Evolutionary conservation across 2,797 vertebrate species (phyloP), one percentile per base, ranked within the genome.

Genomic region (Pipistrellus pipistrellus): DNA sequence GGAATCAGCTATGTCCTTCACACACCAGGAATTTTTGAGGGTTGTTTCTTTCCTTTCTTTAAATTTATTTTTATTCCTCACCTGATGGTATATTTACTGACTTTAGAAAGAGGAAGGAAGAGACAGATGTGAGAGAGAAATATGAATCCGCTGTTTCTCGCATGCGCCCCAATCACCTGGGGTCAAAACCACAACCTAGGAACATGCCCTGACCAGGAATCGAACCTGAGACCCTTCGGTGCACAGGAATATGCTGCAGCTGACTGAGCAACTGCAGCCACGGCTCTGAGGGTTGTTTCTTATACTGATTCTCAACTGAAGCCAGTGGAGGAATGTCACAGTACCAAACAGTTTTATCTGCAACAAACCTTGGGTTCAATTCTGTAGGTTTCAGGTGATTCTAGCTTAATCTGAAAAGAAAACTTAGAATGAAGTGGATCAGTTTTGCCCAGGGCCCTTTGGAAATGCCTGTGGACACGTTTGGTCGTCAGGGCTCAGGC

Each of bases 1-100:
- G 25, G 82, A 46, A 88, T 75, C 18, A 57, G 25, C n/a, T 9
- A 9, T 53, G 44, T 75, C 66, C 64, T 89, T 17, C 48, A 48
- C 77, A 77, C 35, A 41, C 27, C 32, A 68, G 92, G 86, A 83
- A 51, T 57, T 80, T 72, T 91, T 92, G 77, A 90, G 41, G 10
- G 20, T 48, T 88, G 25, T 71, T 81, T 75, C 41, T 46, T 46
- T 32, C n/a, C 41, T 46, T 73, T 32, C 15, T 66, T 32, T 66
- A 32, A 8, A 32, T 66, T 66, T 66, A 18, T 66, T 66, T 66
- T 66, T 66, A 66, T 32, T 32, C 14, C n/a, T 66, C 30, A 66
- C n/a, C 64, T 15, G 8, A 17, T 15, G n/a, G 17, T 66, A 66
- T 32, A 66, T 66, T 32, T 66, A 66, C n/a, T 66, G 30, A 32